These are phyloP conservation scores for Momotus momota DNA, from an alignment of 2,797 vertebrate species.

Conservation along the genomic window DNA sequence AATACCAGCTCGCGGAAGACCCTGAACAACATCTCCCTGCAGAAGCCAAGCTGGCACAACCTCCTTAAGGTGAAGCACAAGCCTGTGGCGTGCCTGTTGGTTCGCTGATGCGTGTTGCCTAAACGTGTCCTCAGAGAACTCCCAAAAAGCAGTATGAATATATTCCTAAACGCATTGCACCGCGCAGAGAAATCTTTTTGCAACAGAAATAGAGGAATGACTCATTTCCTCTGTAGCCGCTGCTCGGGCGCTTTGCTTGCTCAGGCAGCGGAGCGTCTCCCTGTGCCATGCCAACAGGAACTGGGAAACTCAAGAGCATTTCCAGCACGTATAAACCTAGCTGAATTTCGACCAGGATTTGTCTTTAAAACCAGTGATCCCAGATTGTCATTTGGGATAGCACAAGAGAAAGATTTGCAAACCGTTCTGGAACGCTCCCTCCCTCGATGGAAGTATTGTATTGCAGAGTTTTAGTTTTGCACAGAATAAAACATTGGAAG, in stretches of 20 bases:
- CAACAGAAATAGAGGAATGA: slow-evolving; percentile 51
- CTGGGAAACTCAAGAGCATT: not conserved
- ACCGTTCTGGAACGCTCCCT: not conserved
- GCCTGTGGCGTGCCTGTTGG: not conserved
- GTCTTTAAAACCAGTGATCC: not conserved
- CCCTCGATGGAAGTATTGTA: not conserved
- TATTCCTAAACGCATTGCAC: not conserved
- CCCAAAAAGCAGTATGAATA: not conserved
- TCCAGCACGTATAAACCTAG: not conserved
- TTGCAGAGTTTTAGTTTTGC: not conserved
- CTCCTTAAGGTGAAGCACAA: not conserved
- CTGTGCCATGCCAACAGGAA: not conserved
- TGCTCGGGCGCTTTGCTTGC: not conserved
- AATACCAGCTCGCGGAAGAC: not conserved
- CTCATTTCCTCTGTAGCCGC: slow-evolving; percentile 70
- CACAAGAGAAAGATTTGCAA: not conserved
- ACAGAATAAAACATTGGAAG: not conserved
- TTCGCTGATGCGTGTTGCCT: not conserved
- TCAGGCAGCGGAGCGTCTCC: not conserved
- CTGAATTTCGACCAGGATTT: not conserved
- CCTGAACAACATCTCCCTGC: fast-evolving
- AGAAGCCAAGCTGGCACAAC: not conserved
- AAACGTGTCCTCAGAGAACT: not conserved
- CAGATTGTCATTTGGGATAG: not conserved
- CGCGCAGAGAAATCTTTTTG: not conserved